phyloP scores from a whole-genome alignment of 2,888 invertebrate genomes.

The Perizoma flavofasciatum region DNA sequence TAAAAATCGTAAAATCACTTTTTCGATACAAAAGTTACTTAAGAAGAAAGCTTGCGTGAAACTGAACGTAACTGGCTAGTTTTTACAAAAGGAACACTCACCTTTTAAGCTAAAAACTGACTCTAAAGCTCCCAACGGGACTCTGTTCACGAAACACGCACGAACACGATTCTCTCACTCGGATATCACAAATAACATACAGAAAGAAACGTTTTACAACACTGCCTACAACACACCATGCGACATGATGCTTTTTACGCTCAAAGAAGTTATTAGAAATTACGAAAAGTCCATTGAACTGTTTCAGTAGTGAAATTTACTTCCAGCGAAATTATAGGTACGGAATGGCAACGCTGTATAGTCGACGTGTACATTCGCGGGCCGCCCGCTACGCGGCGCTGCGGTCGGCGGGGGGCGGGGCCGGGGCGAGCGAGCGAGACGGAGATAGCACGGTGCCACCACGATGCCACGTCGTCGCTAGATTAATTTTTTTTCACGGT shows the following conservation, averaged over 20 bases:
- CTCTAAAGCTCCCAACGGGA: conserved; percentile 69
- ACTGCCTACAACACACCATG: conserved; percentile 67
- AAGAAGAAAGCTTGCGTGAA: conserved; percentile 36
- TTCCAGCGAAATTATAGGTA: conserved; percentile 84
- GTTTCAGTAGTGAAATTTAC: conserved; percentile 81
- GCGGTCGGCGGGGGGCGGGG: conserved; percentile 72
- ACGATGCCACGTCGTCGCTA: conserved; percentile 36
- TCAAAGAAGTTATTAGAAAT: conserved; percentile 75
- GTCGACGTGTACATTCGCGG: conserved; percentile 69
- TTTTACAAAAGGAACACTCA: conserved; percentile 47
- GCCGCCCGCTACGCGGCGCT: conserved; percentile 76
- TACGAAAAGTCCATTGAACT: conserved; percentile 84
- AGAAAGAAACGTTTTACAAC: conserved; percentile 68
- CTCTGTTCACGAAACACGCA: conserved; percentile 75
- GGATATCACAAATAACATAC: conserved; percentile 69
- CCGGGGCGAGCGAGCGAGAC: conserved; percentile 70
- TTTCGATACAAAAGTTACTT: conserved; percentile 27
- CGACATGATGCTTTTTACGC: conserved; percentile 70
- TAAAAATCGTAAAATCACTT: conserved; percentile 21
- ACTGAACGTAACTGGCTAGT: conserved; percentile 32
- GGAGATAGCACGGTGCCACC: conserved; percentile 34
- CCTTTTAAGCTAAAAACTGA: conserved; percentile 70
- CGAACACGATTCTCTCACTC: conserved; percentile 76
- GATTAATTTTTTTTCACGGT: conserved; percentile 62
- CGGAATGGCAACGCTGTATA: conserved; percentile 84